Base-by-base conservation (phyloP, 2,113 vertebrate species). In the Mohoua ochrocephala region DNA sequence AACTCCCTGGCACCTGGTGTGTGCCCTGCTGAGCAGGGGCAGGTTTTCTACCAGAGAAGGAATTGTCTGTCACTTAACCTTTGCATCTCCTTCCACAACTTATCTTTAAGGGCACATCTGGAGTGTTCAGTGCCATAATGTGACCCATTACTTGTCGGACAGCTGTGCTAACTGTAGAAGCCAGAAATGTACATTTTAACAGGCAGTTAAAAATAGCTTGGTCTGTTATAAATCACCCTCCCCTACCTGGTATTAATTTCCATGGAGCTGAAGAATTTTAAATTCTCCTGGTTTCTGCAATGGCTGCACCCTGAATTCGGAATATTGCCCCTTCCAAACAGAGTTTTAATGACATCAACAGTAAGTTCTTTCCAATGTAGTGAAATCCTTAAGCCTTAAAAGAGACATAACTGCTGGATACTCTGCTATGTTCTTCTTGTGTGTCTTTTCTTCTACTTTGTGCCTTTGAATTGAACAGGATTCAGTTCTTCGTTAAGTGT, bases 171-270 rank as follows among this genome's bases (percentile, higher is more conserved):
- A 50, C 50, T 71, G 47, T 33, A 45, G 73, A n/a, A 94, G 53
- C 1, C 20, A 94, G 77, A 89, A 84, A 56, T 4, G 37, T 64
- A 6, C 44, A 2, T 60, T 82, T 78, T 78, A 71, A 60, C 49
- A 77, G 1, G 10, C 24, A 23, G 71, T 59, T 93, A 63, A 92
- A 91, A 93, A 84, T 68, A 89, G 81, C 77, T 82, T 39, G 39
- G 15, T 92, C 94, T 91, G 92, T 78, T 94, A 71, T 47, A 82
- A 89, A 91, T 80, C 57, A 76, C 81, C 77, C 77, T 95, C 84
- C 81, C 57, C 65, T 87, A 65, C 57, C 44, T 76, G 77, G 95
- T 93, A 96, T 96, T 97, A 96, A 95, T 96, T 95, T 93, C 96
- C 96, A 96, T 97, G 94, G 96, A 96, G 96, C 13, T 49, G 41